Evolutionary conservation across 2,113 vertebrate species (phyloP), one percentile per base, ranked within the genome.

Genomic region (Rafetus swinhoei): DNA sequence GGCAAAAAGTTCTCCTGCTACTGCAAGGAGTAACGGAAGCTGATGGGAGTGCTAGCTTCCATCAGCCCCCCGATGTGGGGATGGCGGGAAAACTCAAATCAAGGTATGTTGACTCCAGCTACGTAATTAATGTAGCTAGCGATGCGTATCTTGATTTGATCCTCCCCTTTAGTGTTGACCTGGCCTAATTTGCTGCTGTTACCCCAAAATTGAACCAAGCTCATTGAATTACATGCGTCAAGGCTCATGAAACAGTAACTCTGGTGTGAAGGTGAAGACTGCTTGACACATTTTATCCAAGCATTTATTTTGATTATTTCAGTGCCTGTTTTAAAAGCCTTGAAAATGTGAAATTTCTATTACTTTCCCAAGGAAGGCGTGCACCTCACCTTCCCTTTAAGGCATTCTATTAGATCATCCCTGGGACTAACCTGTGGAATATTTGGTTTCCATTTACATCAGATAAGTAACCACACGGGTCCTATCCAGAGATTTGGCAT

Each of bases 401-500:
- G 95, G 55, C 39, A 82, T 60, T 85, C 87, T 76, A 45, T 92
- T 0, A 21, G 62, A 50, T 79, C 11, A 57, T 15, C 0, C 3
- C n/a, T 74, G 76, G 90, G 80, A 39, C 89, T 59, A 65, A 89
- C 50, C 18, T 14, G 52, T 1, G 59, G 89, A 79, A 77, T 21
- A 59, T 82, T 82, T 82, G 59, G 2, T 29, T 94, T 93, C 93
- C 88, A 81, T 3, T 0, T 25, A 84, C 81, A 92, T 95, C 89
- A 86, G 84, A 65, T 93, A 88, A 92, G 79, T 79, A 81, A 45
- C 50, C 54, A 19, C 59, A 62, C 35, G 10, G 27, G 82, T 22
- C 21, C 77, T 56, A 52, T 85, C 2, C 81, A 94, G 93, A 92
- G 88, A 94, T 87, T 69, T 93, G 94, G 90, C 84, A 85, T 81